Conservation (phyloP, 1,140 invertebrate species). For the Schlechtendalia chinensis region DNA sequence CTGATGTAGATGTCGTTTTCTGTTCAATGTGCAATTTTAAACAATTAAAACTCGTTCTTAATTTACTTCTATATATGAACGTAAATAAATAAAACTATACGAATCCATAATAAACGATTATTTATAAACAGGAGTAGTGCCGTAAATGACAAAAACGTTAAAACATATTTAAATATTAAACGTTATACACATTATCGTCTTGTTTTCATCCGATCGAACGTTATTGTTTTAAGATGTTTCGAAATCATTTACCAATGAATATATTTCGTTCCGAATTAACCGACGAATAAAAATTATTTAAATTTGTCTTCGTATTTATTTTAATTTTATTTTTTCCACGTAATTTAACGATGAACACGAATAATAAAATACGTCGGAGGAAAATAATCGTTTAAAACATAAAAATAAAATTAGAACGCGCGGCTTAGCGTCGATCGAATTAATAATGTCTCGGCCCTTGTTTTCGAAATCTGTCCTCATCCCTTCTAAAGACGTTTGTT, state of each 20-base stretch:
- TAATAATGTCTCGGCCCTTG: conserved; percentile 4
- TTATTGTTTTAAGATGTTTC: not conserved
- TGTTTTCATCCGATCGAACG: not conserved
- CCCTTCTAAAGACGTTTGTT: conserved; percentile 1
- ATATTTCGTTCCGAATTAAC: not conserved
- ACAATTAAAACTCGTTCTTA: too few species aligned
- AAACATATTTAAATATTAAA: too few species aligned
- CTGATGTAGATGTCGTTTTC: too few species aligned
- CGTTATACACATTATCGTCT: too few species aligned
- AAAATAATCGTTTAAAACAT: too few species aligned
- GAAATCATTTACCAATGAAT: conserved; percentile 6
- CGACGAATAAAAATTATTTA: not conserved
- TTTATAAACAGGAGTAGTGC: not conserved
- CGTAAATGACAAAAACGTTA: too few species aligned
- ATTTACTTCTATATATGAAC: too few species aligned
- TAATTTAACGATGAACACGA: not conserved
- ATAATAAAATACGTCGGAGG: not conserved
- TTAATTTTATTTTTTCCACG: not conserved
- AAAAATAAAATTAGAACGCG: not conserved
- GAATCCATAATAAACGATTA: not conserved
- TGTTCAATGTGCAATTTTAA: too few species aligned
- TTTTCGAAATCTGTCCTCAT: conserved; percentile 18
- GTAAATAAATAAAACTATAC: not conserved
- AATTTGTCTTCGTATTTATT: not conserved
- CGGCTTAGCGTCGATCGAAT: conserved; percentile 6